Conservation (phyloP, 2,113 vertebrate species). For the Bettongia penicillata region DNA sequence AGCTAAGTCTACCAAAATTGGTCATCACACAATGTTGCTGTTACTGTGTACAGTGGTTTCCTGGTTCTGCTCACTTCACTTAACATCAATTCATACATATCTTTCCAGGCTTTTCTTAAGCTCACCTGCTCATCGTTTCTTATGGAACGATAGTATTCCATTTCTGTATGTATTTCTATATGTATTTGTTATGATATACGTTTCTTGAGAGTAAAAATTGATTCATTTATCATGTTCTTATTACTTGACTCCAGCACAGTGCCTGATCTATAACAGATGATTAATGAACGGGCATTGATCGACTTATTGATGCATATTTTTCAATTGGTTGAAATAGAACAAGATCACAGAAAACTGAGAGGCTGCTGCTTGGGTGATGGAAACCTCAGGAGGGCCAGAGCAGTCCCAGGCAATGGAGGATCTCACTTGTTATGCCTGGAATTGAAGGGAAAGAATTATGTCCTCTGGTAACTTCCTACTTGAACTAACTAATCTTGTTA, state of each 20-base stretch:
- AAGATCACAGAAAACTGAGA: background rate
- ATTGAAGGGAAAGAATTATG: background rate
- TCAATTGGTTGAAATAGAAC: background rate
- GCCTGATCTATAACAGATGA: background rate
- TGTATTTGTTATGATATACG: background rate
- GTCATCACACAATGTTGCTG: too few species aligned
- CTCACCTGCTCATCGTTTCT: too few species aligned
- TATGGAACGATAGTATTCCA: too few species aligned
- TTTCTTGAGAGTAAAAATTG: background rate
- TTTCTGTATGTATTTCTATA: background rate
- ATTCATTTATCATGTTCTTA: background rate
- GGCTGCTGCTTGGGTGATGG: background rate
- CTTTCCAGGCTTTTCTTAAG: too few species aligned
- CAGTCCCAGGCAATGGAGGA: background rate
- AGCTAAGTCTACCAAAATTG: too few species aligned
- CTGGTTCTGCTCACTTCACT: too few species aligned
- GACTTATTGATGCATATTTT: background rate
- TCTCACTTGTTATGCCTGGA: background rate
- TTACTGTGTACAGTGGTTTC: too few species aligned
- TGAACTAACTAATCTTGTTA: background rate
- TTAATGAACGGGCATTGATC: background rate
- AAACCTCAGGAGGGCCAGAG: background rate
- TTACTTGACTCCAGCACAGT: background rate
- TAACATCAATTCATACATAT: too few species aligned
- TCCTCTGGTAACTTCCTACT: background rate